Evolutionary conservation across 2,797 vertebrate genomes (phyloP), one percentile per base, ranked within the genome.

Genomic region (Sebastes flavidus): DNA sequence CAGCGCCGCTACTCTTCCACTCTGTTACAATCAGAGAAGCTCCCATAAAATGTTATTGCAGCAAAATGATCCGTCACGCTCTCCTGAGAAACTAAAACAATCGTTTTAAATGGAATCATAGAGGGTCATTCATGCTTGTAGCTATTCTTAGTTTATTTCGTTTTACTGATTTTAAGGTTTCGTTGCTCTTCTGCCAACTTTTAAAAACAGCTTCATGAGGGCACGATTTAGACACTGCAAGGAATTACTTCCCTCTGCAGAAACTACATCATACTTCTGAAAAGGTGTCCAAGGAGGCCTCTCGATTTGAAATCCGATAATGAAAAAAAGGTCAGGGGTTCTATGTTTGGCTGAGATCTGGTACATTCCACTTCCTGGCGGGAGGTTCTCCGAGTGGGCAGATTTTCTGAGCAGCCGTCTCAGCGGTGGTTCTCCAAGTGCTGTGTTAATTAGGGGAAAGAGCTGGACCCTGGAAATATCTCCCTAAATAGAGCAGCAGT

Each of bases 401-500:
- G 78, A 87, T 83, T 91, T 90, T 89, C 84, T 78, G 69, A 81
- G 75, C 84, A 82, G 90, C 73, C 55, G 59, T 81, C 87, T 89
- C 91, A 82, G 86, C 82, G 74, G 86, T 86, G 84, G 84, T 91
- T 88, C 77, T 89, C 56, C 78, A 86, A 91, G 88, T 74, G 87
- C 72, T 85, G 86, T 85, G 86, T 93, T 94, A 94, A 92, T 94
- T 94, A 93, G 87, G 86, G 87, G 82, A 92, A 94, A 93, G 91
- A 88, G 89, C 83, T 89, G 88, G 83, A 92, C 91, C 87, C 83
- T 68, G 82, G 76, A 95, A 90, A 94, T 92, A 93, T 94, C 88
- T 94, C 92, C 84, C 78, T 85, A 95, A 96, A 96, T 95, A 96
- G 94, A 93, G 85, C 73, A 75, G 85, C 54, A 29, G 76, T 71